Conservation (phyloP, 2,888 invertebrate species). For the Nomada fabriciana region DNA sequence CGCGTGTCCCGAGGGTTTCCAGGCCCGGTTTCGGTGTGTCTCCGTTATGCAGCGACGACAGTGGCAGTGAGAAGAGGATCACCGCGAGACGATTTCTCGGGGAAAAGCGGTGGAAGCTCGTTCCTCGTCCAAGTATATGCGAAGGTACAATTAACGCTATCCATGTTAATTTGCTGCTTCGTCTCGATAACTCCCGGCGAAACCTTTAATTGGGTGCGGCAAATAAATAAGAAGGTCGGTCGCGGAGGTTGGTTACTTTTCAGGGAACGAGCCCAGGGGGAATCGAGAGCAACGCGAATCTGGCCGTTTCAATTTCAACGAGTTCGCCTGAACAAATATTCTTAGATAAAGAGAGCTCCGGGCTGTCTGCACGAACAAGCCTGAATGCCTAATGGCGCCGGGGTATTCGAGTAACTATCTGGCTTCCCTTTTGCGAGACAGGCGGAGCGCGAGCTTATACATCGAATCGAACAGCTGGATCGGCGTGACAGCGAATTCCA, state of each 20-base stretch:
- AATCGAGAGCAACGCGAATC: slow-evolving; percentile 68
- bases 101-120: slow-evolving; percentile 16
- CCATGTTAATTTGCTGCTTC: slow-evolving; percentile 49
- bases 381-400: slow-evolving; percentile 69
- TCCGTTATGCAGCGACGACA: background rate
- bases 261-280: slow-evolving; percentile 51
- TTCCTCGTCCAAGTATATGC: slow-evolving; percentile 34
- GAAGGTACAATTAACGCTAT: slow-evolving; percentile 46
- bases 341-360: slow-evolving; percentile 73
- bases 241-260: slow-evolving; percentile 33
- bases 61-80: slow-evolving; percentile 21
- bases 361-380: slow-evolving; percentile 66
- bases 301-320: slow-evolving; percentile 75
- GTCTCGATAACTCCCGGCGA: slow-evolving; percentile 19
- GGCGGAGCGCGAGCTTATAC: slow-evolving; percentile 43
- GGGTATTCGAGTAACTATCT: slow-evolving; percentile 57
- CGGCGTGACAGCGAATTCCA: slow-evolving; percentile 62
- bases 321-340: slow-evolving; percentile 77
- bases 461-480: slow-evolving; percentile 27
- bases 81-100: slow-evolving; percentile 34
- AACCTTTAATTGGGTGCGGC: slow-evolving; percentile 51
- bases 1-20: slow-evolving; percentile 19
- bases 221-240: slow-evolving; percentile 55
- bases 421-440: slow-evolving; percentile 18
- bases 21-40: slow-evolving; percentile 22